These are phyloP conservation scores for Poeciliopsis gracilis DNA, from an alignment of 2,797 vertebrate genomes.

Conservation along the genomic window DNA sequence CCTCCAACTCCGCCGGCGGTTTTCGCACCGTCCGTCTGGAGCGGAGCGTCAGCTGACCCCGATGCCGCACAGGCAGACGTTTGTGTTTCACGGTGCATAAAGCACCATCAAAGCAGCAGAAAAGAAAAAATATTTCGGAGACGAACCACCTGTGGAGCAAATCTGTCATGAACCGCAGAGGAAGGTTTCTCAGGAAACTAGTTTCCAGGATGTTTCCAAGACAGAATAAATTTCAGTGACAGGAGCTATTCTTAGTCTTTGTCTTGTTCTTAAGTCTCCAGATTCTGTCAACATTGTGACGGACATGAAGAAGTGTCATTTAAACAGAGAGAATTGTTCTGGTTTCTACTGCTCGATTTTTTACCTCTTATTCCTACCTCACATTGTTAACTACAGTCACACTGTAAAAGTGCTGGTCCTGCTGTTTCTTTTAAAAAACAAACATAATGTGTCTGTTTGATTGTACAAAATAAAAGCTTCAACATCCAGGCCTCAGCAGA, in stretches of 20 bases:
- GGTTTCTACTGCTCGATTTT: background rate
- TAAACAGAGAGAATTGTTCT: conserved; percentile 18
- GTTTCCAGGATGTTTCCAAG: conserved; percentile 42
- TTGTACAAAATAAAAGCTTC: background rate
- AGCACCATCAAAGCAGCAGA: conserved; percentile 9
- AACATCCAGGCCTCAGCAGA: background rate
- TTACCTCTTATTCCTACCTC: background rate
- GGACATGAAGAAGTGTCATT: conserved; percentile 34
- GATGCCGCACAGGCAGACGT: conserved; percentile 4
- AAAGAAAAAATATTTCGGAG: conserved; percentile 15
- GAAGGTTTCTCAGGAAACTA: conserved; percentile 40
- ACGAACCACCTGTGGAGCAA: conserved; percentile 5
- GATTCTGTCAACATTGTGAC: conserved; percentile 17
- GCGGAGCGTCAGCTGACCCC: conserved; percentile 4
- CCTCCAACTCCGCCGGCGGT: conserved; percentile 22
- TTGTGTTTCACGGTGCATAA: conserved; percentile 2
- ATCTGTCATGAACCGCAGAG: conserved; percentile 36
- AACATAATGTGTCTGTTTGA: background rate
- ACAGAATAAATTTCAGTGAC: conserved; percentile 49
- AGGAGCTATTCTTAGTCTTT: conserved; percentile 39
- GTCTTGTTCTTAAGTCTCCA: conserved; percentile 5
- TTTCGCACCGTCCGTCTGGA: conserved; percentile 14
- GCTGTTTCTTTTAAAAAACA: background rate
- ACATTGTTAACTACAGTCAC: background rate
- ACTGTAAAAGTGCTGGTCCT: background rate